Evolutionary conservation across 2,888 invertebrate species (phyloP).

Genomic region (Sesamia inferens): DNA sequence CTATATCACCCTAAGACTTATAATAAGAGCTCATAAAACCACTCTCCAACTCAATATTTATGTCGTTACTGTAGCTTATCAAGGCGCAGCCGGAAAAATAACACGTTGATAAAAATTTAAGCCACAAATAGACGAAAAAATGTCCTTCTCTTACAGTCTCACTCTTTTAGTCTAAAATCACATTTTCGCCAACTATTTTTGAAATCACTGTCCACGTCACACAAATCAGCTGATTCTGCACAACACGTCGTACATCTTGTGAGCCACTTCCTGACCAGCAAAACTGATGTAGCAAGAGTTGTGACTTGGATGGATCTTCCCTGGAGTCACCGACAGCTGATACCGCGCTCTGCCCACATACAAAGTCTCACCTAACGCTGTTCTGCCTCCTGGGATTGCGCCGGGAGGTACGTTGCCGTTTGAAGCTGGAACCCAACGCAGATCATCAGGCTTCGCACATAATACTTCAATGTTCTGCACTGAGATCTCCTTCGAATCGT

Average conservation of each 20-base stretch:
- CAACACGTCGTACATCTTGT: constrained; percentile 85
- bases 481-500: constrained; percentile 82
- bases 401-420: constrained; percentile 89
- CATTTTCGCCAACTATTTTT: constrained; percentile 26
- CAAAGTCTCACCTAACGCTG: constrained; percentile 84
- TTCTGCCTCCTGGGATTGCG: constrained; percentile 89
- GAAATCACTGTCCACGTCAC: constrained; percentile 6
- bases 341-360: constrained; percentile 90
- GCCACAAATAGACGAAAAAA: constrained; percentile 16
- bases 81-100: neutral
- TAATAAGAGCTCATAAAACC: neutral
- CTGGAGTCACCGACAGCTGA: constrained; percentile 90
- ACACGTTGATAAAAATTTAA: constrained; percentile 12
- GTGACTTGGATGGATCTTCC: constrained; percentile 88
- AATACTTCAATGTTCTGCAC: constrained; percentile 86
- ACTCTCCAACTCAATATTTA: constrained; percentile 2
- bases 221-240: constrained; percentile 78
- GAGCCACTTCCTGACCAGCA: constrained; percentile 81
- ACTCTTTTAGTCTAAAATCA: constrained; percentile 26
- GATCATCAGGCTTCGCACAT: constrained; percentile 78
- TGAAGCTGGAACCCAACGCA: constrained; percentile 88
- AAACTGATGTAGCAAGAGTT: constrained; percentile 84
- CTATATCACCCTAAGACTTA: neutral
- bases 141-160: constrained; percentile 18
- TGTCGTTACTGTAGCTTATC: neutral